These are phyloP conservation scores for Verasper variegatus DNA, from an alignment of 2,113 vertebrate species.

Conservation along the genomic window DNA sequence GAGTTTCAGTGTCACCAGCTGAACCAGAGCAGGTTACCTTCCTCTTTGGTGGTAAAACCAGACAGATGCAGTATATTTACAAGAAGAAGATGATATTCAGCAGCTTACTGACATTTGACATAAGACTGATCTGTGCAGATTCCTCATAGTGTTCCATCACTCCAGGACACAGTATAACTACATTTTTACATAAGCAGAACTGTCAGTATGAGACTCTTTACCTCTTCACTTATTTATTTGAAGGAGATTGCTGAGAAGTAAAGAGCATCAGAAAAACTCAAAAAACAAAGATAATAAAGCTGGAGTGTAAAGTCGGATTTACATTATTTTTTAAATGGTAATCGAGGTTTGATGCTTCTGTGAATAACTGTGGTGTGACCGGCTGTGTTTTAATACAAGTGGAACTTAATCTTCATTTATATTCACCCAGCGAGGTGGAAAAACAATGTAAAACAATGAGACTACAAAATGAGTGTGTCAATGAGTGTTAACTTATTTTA, in stretches of 20 bases:
- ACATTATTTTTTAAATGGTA: background rate
- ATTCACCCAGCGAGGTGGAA: background rate
- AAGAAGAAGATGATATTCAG: background rate
- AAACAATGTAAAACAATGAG: background rate
- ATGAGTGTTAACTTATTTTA: background rate
- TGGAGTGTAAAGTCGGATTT: background rate
- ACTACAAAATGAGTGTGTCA: background rate
- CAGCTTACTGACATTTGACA: background rate
- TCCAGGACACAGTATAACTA: background rate
- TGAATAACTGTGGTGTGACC: background rate
- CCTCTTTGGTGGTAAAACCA: background rate
- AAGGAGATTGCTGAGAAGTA: background rate
- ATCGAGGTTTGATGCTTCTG: background rate
- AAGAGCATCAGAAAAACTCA: background rate
- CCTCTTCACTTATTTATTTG: background rate
- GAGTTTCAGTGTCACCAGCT: slow-evolving; percentile 11
- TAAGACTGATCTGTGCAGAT: background rate
- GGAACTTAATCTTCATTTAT: slow-evolving; percentile 17
- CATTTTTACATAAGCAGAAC: background rate
- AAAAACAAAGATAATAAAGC: background rate
- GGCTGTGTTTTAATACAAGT: slow-evolving; percentile 7
- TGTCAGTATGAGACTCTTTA: slow-evolving; percentile 1
- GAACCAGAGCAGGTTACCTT: slow-evolving; percentile 2
- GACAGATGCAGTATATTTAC: background rate
- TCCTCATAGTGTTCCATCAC: background rate